Base-by-base conservation (phyloP, 2,888 invertebrate species). In the Ommatoiulus sabulosus region DNA sequence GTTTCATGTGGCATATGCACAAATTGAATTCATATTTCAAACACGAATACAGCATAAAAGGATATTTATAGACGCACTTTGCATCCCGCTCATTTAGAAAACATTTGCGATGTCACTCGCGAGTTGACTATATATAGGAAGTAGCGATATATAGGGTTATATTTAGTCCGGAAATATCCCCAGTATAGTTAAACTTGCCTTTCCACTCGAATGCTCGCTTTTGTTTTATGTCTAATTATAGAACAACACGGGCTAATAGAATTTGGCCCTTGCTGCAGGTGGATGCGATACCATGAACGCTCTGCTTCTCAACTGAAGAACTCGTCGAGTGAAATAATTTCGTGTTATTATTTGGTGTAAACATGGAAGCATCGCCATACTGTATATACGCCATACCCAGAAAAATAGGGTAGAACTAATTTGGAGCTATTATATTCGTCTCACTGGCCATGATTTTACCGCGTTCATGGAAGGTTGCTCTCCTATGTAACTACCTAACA, bases 301-400 rank as follows among this genome's bases (percentile, higher is more conserved):
- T 72, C 72, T 72, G 72, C 72, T 72, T 72, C 72, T 72, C 72
- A 72, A 72, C 72, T 72, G 72, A 72, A 72, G 72, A 72, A 72
- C 72, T 72, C 17, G 3, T 24, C 24, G 8, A 72, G 72, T 72
- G 72, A 72, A 72, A 72, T 72, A 72, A 72, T 24, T 72, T 72
- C 24, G 72, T 24, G 72, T 72, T 72, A 72, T 24, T 24, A 72
- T 72, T 72, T 72, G 24, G 72, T 72, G 72, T 72, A 72, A 72
- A 72, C 72, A 72, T 72, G 72, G 24, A 24, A 72, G 72, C 72
- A 6, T 24, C 72, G 72, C 72, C 24, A 20, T 17, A n/a, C 8
- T 72, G 24, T 20, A 24, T 24, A 72, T 72, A 72, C 24, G 72
- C 24, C n/a, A n/a, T 72, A 72, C 72, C 72, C 7, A 72, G 24